Conservation (phyloP, 2,113 vertebrate species). For the Triplophysa dalaica region DNA sequence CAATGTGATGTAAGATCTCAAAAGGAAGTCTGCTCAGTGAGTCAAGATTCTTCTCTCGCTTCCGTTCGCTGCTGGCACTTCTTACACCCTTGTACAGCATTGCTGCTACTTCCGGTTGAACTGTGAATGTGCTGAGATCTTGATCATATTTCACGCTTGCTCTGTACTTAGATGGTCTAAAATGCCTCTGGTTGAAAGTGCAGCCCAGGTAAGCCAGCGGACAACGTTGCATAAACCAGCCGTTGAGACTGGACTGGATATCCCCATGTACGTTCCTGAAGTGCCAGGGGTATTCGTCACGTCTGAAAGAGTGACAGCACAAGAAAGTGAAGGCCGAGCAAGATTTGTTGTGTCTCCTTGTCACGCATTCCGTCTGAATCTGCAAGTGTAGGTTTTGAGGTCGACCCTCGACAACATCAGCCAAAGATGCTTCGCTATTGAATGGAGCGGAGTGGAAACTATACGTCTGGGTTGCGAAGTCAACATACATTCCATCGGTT, state of each 20-base stretch:
- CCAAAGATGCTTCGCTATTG: conserved; percentile 71
- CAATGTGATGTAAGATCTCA: conserved; percentile 88
- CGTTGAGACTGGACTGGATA: conserved; percentile 86
- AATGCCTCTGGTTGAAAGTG: conserved; percentile 83
- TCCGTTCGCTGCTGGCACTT: conserved; percentile 24
- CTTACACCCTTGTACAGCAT: conserved; percentile 45
- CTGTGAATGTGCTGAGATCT: conserved; percentile 82
- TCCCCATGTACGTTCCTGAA: conserved; percentile 90
- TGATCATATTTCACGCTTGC: conserved; percentile 81
- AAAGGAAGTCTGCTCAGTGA: conserved; percentile 83
- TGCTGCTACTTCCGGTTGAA: conserved; percentile 75
- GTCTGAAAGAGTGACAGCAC: conserved; percentile 86
- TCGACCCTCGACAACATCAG: conserved; percentile 71
- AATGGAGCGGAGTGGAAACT: conserved; percentile 80
- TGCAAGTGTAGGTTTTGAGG: conserved; percentile 80
- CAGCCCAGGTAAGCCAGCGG: conserved; percentile 93
- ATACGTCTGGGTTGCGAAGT: conserved; percentile 89
- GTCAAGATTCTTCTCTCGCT: conserved; percentile 64
- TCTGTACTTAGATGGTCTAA: conserved; percentile 79
- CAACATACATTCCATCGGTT: conserved; percentile 81
- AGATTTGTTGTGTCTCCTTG: conserved; percentile 85
- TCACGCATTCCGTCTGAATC: conserved; percentile 85
- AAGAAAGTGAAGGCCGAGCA: conserved; percentile 90
- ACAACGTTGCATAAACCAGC: conserved; percentile 93
- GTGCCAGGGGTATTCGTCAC: conserved; percentile 86